Conservation (phyloP, 2,888 invertebrate genomes). For the Spodoptera littoralis region DNA sequence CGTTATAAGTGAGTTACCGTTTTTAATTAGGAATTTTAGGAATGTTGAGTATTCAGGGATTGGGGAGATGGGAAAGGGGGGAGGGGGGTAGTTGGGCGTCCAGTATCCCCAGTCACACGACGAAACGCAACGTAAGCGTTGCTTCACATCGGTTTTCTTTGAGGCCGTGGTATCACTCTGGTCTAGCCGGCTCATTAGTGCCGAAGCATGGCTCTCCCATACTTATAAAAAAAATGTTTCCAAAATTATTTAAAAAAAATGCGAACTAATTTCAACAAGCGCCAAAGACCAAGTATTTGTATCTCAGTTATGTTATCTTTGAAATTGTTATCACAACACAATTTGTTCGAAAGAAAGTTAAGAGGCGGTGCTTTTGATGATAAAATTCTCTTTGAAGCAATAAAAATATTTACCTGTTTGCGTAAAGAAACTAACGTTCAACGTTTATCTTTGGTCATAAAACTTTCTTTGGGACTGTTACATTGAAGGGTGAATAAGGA, state of each 20-base stretch:
- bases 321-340: conserved; percentile 41
- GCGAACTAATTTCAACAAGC: conserved; percentile 25
- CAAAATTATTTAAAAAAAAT: conserved; percentile 6
- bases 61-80: too few relatives aligned
- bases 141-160: too few relatives aligned
- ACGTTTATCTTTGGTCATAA: conserved; percentile 56
- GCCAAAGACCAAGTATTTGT: conserved; percentile 20
- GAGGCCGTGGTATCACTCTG: too few relatives aligned
- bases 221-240: neutral
- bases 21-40: too few relatives aligned
- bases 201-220: too few relatives aligned
- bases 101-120: too few relatives aligned
- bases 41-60: too few relatives aligned
- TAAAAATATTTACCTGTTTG: conserved; percentile 71
- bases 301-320: conserved; percentile 36
- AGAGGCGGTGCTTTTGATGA: conserved; percentile 64
- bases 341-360: conserved; percentile 65
- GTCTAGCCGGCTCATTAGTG: too few relatives aligned
- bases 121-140: too few relatives aligned
- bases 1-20: too few relatives aligned
- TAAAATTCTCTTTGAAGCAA: conserved; percentile 56
- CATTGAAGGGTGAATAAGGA: conserved; percentile 23
- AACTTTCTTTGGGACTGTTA: conserved; percentile 66
- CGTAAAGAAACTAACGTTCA: conserved; percentile 53
- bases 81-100: neutral